Base-by-base conservation (phyloP, 2,797 vertebrate species). In the Centropyge bicolor region DNA sequence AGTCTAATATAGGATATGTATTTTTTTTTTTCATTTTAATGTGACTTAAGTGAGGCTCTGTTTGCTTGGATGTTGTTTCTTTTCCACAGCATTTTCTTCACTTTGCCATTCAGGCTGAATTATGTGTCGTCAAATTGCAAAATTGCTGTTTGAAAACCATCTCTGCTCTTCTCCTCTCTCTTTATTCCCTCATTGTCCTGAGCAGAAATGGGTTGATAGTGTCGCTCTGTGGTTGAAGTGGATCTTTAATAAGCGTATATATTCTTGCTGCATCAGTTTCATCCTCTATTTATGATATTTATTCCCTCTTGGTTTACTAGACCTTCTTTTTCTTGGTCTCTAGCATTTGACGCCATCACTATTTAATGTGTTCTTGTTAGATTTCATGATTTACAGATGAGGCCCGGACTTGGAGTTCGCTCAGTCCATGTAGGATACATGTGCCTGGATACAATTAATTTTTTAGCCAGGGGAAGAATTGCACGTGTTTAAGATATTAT, bases 381-480 rank as follows among this genome's bases (percentile, higher is more conserved):
- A 70, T 77, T 81, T 76, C 36, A 69, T 51, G 40, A 82, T 73
- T 76, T 82, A 65, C 70, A 74, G 55, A 71, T 69, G 78, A 78
- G 36, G 31, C 56, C 8, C 52, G 49, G 31, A 35, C 40, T 63
- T 65, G 14, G 31, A n/a, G n/a, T 76, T 45, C 36, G 4, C 55
- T 73, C 19, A 43, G 52, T 59, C 24, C 13, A 62, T 31, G 27
- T 31, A 31, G 27, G 27, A 4, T 3, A 8, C 66, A 13, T 73
- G 8, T 46, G 35, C n/a, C 11, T 63, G 16, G 35, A 36, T 56
- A 24, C 27, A 56, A 56, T 59, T 63, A 1, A 70, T 72, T 66
- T 74, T 8, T 57, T 38, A 36, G n/a, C 40, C 55, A 70, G 7
- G 61, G 10, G 16, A 43, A 59, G 1, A 43, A 63, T 45, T 20